phyloP scores from a whole-genome alignment of 2,113 vertebrate genomes.

The Tetrax tetrax region DNA sequence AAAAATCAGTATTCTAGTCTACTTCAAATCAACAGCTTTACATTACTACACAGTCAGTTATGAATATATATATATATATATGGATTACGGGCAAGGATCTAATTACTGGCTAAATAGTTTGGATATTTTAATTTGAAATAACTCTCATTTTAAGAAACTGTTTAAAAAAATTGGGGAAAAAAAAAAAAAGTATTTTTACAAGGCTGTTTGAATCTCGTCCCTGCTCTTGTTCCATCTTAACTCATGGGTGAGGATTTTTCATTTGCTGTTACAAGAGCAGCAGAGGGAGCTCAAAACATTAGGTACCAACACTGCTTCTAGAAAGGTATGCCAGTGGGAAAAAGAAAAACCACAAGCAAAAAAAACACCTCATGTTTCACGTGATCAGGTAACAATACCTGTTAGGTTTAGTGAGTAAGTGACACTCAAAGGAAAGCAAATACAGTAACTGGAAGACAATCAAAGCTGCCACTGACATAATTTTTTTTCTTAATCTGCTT shows the following conservation, averaged over 20 bases:
- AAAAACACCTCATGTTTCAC: not conserved
- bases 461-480: not conserved
- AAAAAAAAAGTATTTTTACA: not conserved
- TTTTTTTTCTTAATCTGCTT: not conserved
- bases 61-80: not conserved
- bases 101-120: not conserved
- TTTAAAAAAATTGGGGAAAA: not conserved
- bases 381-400: accelerated
- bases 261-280: not conserved
- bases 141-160: not conserved
- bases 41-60: not conserved
- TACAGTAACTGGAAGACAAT: not conserved
- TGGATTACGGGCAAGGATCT: not conserved
- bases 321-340: accelerated
- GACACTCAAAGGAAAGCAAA: not conserved
- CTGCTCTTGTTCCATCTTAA: not conserved
- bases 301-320: not conserved
- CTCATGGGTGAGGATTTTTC: not conserved
- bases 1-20: not conserved
- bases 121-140: not conserved
- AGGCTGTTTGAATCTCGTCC: not conserved
- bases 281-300: not conserved
- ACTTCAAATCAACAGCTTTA: not conserved
- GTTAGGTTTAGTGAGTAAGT: not conserved
- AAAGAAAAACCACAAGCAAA: too few species aligned